Evolutionary conservation across 2,888 invertebrate genomes (phyloP), one percentile per base, ranked within the genome.

Genomic region (Leptinotarsa rubiginosa): DNA sequence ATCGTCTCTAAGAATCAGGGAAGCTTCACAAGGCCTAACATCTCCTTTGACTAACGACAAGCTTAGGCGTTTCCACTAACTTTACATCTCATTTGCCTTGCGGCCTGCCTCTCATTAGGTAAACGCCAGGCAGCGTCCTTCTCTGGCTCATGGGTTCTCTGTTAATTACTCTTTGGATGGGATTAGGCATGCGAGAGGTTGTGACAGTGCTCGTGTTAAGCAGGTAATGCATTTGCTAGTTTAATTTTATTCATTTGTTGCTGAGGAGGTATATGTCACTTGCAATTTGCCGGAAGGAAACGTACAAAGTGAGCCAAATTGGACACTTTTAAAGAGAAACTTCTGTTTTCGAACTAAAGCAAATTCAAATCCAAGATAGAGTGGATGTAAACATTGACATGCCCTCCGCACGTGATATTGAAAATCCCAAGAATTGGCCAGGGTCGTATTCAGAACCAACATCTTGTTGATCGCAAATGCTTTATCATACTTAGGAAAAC

Each of bases 121-220:
- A 82, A 88, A 86, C 86, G 86, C 87, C 84, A 87, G 87, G 82
- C 88, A 88, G 84, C 87, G 88, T 79, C 87, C 87, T 75, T 85
- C 87, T 84, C 83, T 87, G 83, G 87, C 86, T 85, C 87, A 86
- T 85, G 88, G 88, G 85, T 88, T 86, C 86, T 85, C 87, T 86
- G 87, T 88, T 87, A 88, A 88, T 87, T 88, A 87, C 86, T 87
- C 88, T 84, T 85, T 88, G 87, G 88, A 88, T 85, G 88, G 88
- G 82, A 86, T 87, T 84, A 87, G 87, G 87, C 88, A 88, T 88
- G 88, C 86, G 85, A 87, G 87, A 86, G 86, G 85, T 86, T 87
- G 87, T 86, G 82, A 84, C 81, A 83, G 79, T 86, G 83, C 85
- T 85, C 86, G 86, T 86, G 79, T 84, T 85, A 86, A 86, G 78